Evolutionary conservation across 2,888 invertebrate species (phyloP), one percentile per base, ranked within the genome.

Genomic region (Caenorhabditis imperialis): DNA sequence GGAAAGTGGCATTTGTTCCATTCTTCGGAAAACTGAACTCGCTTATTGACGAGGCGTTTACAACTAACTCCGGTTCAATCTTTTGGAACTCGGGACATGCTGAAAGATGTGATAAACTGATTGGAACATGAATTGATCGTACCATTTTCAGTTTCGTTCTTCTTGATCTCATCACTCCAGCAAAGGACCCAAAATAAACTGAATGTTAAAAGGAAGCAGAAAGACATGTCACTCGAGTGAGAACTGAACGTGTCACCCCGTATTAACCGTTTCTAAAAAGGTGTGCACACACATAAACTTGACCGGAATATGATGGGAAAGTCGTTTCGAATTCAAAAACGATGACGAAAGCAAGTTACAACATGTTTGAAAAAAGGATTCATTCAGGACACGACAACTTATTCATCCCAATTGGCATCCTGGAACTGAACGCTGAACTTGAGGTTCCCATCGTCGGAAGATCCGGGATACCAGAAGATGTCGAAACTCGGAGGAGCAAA

Each of bases 401-500:
- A n/a, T n/a, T 16, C 2, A 35, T 44, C 33, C 38, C 33, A 7
- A 33, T 57, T 27, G 12, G 38, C 48, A 1, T 16, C 25, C 12
- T 57, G 67, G 18, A 67, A 67, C 3, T 67, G 57, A 10, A 67
- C 25, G 45, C 67, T 67, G 42, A 67, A 67, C 42, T 67, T 67
- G n/a, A 67, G 25, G 45, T 67, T 67, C 6, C 67, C 67, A 12
- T 44, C 57, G 12, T 35, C 37, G 4, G 57, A 57, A 5, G 67
- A 20, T 16, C 67, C 67, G 2, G 67, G 67, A 20, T 67, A 67
- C 67, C 67, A 67, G 51, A 67, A 67, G 42, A 67, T 67, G 50
- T 67, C 67, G 14, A 67, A 67, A 20, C 48, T 51, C 2, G 67
- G 67, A 4, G 67, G 67, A 8, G 14, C 42, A 35, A 67, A 67